These are phyloP conservation scores for Mylabris phalerata DNA, from an alignment of 1,140 invertebrate genomes.

Conservation along the genomic window DNA sequence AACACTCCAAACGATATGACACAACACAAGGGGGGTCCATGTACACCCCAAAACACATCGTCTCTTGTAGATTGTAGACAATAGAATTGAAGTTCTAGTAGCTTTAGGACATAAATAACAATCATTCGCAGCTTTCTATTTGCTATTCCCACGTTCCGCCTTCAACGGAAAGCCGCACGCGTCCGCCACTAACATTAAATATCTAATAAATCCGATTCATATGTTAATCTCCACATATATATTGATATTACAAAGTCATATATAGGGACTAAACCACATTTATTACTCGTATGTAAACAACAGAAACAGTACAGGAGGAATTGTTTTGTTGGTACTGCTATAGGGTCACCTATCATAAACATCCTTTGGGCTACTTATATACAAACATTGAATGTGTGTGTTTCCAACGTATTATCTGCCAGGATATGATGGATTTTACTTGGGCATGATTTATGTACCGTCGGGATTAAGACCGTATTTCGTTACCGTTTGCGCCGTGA, in stretches of 20 bases:
- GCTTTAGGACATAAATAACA: conserved; percentile 38
- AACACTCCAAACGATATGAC: conserved; percentile 26
- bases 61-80: conserved; percentile 19
- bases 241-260: conserved; percentile 29
- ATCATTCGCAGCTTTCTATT: conserved; percentile 36
- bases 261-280: conserved; percentile 32
- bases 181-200: conserved; percentile 37
- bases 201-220: conserved; percentile 42
- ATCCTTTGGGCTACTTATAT: conserved; percentile 2
- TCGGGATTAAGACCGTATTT: conserved; percentile 23
- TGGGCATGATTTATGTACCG: conserved; percentile 27
- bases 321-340: conserved; percentile 1
- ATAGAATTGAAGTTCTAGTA: conserved; percentile 23
- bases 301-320: conserved; percentile 16
- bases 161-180: conserved; percentile 27
- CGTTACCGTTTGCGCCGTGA: conserved; percentile 9
- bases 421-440: conserved; percentile 25
- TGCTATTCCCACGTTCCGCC: conserved; percentile 39
- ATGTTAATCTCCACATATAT: conserved; percentile 36
- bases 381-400: conserved; percentile 18
- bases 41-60: conserved; percentile 16
- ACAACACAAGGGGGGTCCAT: background rate
- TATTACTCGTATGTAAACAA: conserved; percentile 36
- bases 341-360: conserved; percentile 23
- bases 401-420: conserved; percentile 28